phyloP scores from a whole-genome alignment of 2,888 invertebrate genomes.

The Latrodectus elegans region DNA sequence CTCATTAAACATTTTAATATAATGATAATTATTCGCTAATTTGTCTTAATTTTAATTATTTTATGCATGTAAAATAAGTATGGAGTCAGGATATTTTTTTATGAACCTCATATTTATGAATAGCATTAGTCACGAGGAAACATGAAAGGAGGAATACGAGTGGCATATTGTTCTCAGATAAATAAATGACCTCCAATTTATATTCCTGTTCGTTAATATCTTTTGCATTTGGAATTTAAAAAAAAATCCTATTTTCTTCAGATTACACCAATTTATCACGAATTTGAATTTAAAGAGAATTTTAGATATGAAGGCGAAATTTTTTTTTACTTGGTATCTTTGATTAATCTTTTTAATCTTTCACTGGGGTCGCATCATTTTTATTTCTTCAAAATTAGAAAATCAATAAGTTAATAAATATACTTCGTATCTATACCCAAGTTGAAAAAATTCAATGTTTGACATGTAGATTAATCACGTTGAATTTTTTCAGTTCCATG shows the following conservation, averaged over 20 bases:
- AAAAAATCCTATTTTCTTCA: not conserved
- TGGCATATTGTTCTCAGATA: not conserved
- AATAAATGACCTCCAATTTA: not conserved
- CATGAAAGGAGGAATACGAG: not conserved
- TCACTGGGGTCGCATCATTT: not conserved
- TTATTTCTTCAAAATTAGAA: not conserved
- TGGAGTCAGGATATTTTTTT: too few relatives aligned
- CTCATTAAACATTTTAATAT: too few relatives aligned
- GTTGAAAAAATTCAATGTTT: not conserved
- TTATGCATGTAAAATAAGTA: too few relatives aligned
- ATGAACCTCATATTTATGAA: too few relatives aligned
- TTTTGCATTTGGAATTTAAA: not conserved
- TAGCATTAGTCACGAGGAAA: too few relatives aligned
- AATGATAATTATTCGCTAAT: too few relatives aligned
- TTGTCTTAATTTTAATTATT: too few relatives aligned
- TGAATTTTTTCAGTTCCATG: not conserved
- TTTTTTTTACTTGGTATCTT: not conserved
- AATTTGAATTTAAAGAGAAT: not conserved
- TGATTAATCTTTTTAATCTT: slow-evolving; percentile 3
- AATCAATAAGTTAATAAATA: not conserved
- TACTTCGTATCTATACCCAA: too few relatives aligned
- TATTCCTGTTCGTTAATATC: not conserved
- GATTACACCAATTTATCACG: slow-evolving; percentile 2
- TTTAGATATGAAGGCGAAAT: not conserved
- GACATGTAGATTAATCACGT: not conserved